phyloP scores from a whole-genome alignment of 2,113 vertebrate genomes.

The Mugil cephalus region DNA sequence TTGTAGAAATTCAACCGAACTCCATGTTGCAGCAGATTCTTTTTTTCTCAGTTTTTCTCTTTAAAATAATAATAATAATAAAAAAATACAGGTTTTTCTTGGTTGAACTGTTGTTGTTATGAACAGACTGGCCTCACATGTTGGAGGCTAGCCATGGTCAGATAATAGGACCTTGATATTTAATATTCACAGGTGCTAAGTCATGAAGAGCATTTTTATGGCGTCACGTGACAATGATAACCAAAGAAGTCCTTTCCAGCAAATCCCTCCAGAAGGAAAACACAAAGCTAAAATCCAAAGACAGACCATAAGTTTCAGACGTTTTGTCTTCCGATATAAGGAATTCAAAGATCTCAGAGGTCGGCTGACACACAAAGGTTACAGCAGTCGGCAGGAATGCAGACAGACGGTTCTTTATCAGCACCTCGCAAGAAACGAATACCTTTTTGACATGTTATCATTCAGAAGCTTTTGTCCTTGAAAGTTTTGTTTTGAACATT shows the following conservation, averaged over 20 bases:
- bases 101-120: too few relatives aligned
- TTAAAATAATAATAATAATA: too few relatives aligned
- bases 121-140: too few relatives aligned
- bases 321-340: slow-evolving; percentile 7
- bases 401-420: slow-evolving; percentile 52
- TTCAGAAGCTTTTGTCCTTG: not conserved
- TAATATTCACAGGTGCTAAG: too few relatives aligned
- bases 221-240: not conserved
- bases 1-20: too few relatives aligned
- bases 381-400: slow-evolving; percentile 50
- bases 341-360: slow-evolving; percentile 41
- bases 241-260: not conserved
- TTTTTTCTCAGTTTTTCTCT: too few relatives aligned
- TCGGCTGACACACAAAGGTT: not conserved
- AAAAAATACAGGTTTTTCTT: too few relatives aligned
- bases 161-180: too few relatives aligned
- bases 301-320: not conserved
- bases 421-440: not conserved
- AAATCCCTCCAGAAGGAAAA: not conserved
- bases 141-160: too few relatives aligned
- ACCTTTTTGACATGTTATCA: slow-evolving; percentile 6
- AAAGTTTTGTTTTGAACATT: not conserved
- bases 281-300: not conserved
- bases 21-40: too few relatives aligned
- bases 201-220: not conserved